Conservation (phyloP, 2,797 vertebrate genomes). For the Galagoides demidoff region DNA sequence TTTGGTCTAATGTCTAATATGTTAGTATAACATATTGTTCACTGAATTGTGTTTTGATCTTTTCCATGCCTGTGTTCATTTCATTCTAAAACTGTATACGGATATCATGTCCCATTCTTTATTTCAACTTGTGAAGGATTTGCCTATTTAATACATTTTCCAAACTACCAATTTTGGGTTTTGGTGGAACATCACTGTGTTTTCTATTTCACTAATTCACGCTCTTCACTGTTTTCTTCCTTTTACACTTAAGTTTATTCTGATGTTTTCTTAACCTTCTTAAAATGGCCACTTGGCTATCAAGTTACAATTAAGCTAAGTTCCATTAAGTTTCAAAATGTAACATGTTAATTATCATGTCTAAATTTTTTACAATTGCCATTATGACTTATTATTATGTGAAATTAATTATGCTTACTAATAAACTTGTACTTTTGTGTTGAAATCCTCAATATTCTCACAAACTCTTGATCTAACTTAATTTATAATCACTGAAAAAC, state of each 20-base stretch:
- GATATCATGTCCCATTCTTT: background rate
- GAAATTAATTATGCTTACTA: background rate
- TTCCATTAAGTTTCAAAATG: background rate
- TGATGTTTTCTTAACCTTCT: constrained; percentile 6
- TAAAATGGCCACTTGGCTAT: background rate
- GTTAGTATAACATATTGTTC: background rate
- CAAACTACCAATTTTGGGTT: background rate
- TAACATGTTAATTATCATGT: background rate
- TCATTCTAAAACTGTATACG: background rate
- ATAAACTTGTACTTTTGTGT: background rate
- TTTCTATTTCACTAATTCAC: constrained; percentile 17
- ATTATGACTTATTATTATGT: constrained; percentile 4
- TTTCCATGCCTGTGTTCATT: background rate
- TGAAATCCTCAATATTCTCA: constrained; percentile 22
- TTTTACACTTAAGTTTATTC: background rate
- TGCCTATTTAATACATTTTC: background rate
- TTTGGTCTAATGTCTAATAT: constrained; percentile 27
- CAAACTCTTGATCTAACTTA: background rate
- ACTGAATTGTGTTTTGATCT: background rate
- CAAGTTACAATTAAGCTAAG: constrained; percentile 10
- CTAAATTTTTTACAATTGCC: background rate
- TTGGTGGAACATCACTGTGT: background rate
- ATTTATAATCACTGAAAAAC: background rate
- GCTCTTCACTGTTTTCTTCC: background rate
- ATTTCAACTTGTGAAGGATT: background rate